Evolutionary conservation across 2,113 vertebrate genomes (phyloP), one percentile per base, ranked within the genome.

Genomic region (Electrona antarctica): DNA sequence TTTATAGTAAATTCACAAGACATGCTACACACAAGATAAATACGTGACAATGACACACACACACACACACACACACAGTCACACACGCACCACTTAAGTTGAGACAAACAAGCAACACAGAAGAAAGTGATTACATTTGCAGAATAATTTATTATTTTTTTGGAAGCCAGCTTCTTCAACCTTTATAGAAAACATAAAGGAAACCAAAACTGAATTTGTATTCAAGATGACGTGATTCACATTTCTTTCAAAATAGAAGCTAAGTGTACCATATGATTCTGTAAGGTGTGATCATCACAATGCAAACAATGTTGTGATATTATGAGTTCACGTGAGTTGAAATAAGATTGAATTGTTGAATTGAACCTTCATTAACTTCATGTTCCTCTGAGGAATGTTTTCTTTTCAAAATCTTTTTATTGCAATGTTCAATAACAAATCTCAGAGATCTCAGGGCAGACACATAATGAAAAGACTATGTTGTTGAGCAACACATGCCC

Each of bases 131-230:
- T 71, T 21, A 21, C 21, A 21, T 21, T 85, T 76, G 68, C 61
- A 69, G 15, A 73, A 69, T 69, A 58, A 67, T 90, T 87, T 87
- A 89, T 90, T 90, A 4, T 2, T 67, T 78, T 78, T 73, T 71
- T 78, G 83, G 81, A 91, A 91, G 89, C 82, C 86, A 89, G 89
- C 78, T 92, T 89, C 86, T 87, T 88, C 54, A 80, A 72, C 54
- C 29, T 15, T 78, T 67, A 76, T 76, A 77, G 54, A 69, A 85
- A 88, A 83, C 9, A 75, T 62, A 80, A 52, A 63, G 7, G 15
- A 47, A 56, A 64, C 3, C 8, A 9, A 57, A 64, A 15, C 33
- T 41, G 6, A 48, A 56, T 76, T 73, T n/a, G 15, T 10, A 55
- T 15, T n/a, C 13, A 70, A 6, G n/a, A 8, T 55, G 52, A 6